Percentiles rank a stretch among this genome's conserved stretches.
Evolutionary conservation across 2,888 invertebrate genomes (phyloP).

Genomic region (Hecatera dysodea): DNA sequence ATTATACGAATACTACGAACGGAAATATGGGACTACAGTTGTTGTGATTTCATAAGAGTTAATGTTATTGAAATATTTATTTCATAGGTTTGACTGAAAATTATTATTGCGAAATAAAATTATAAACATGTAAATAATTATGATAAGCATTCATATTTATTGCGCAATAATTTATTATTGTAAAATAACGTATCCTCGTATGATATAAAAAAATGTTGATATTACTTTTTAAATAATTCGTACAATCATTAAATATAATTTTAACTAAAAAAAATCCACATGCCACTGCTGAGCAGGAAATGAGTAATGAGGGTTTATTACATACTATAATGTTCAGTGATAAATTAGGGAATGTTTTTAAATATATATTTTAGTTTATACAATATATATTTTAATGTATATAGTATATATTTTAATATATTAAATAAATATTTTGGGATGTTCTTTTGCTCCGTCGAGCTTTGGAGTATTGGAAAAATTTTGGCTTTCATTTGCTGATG

Average conservation of each 20-base stretch:
- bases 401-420: no score
- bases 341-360: background rate
- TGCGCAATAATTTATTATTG: background rate
- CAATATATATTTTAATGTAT: no score
- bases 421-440: no score
- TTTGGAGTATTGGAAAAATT: background rate
- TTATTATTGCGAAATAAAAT: background rate
- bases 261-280: no score
- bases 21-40: background rate
- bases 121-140: background rate
- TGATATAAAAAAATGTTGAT: background rate
- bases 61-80: background rate
- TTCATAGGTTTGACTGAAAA: background rate
- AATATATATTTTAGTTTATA: background rate
- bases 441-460: background rate
- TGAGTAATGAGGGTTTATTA: no score
- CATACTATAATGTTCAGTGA: background rate
- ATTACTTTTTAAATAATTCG: background rate
- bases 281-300: no score
- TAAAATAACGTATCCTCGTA: background rate
- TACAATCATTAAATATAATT: no score
- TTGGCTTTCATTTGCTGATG: background rate
- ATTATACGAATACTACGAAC: background rate
- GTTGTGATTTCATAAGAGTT: background rate
- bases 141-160: background rate